These are phyloP conservation scores for Vidua chalybeata DNA, from an alignment of 2,113 vertebrate genomes.

Conservation along the genomic window DNA sequence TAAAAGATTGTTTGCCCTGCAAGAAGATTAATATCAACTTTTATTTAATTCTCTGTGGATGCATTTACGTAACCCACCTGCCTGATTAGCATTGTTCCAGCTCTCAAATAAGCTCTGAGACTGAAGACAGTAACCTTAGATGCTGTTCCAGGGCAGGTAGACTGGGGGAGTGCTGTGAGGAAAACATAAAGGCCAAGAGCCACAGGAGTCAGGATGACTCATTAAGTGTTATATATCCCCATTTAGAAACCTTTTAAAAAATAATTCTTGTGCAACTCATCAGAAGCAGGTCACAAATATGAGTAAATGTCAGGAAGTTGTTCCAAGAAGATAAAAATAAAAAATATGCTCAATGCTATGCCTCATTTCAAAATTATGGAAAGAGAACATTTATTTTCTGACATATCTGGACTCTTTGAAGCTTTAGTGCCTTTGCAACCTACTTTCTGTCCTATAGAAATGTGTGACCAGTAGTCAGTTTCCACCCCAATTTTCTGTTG, in stretches of 20 bases:
- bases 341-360: neutral
- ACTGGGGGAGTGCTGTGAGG: neutral
- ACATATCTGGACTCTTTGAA: neutral
- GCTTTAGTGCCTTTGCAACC: neutral
- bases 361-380: neutral
- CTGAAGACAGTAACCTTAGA: neutral
- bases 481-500: neutral
- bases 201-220: slow-evolving; percentile 1
- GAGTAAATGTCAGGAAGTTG: neutral
- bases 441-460: neutral
- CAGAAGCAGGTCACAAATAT: neutral
- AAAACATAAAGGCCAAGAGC: neutral
- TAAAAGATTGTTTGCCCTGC: neutral
- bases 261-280: neutral
- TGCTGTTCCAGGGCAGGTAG: neutral
- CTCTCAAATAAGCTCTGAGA: neutral
- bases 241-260: slow-evolving; percentile 17
- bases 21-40: neutral
- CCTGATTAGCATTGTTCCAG: neutral
- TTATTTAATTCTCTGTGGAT: neutral
- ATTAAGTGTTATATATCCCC: neutral
- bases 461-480: neutral
- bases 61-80: neutral
- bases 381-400: neutral
- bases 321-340: neutral